phyloP scores from a whole-genome alignment of 2,113 vertebrate genomes.

The Misgurnus anguillicaudatus region DNA sequence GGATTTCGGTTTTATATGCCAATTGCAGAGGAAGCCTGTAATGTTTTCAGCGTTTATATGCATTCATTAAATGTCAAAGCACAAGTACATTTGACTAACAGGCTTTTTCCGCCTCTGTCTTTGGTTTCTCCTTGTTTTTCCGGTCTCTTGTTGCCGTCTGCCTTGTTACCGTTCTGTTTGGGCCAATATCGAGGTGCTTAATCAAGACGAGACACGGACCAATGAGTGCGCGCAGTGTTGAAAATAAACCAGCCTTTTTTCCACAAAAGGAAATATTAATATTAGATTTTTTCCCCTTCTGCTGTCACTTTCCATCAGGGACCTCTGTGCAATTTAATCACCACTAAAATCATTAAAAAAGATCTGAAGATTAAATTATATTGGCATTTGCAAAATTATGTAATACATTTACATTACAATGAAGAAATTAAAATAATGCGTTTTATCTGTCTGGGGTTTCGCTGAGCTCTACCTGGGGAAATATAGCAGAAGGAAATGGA shows the following conservation, averaged over 20 bases:
- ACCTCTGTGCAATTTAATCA: constrained; percentile 83
- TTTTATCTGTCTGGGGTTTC: constrained; percentile 79
- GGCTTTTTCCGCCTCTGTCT: constrained; percentile 21
- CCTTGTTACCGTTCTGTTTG: constrained; percentile 61
- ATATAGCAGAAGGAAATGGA: constrained; percentile 77
- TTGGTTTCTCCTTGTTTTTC: constrained; percentile 24
- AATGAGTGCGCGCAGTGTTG: constrained; percentile 63
- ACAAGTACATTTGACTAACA: constrained; percentile 36
- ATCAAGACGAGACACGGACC: constrained; percentile 67
- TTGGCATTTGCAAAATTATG: constrained; percentile 86
- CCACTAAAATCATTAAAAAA: constrained; percentile 85
- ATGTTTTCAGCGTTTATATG: constrained; percentile 51
- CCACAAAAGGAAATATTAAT: constrained; percentile 79
- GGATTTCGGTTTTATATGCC: constrained; percentile 49
- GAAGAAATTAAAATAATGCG: constrained; percentile 85
- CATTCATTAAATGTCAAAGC: constrained; percentile 52
- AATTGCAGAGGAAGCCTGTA: constrained; percentile 45
- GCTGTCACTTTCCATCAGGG: constrained; percentile 77
- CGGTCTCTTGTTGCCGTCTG: background rate
- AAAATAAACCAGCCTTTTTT: constrained; percentile 72
- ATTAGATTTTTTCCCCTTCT: constrained; percentile 71
- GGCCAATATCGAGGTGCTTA: constrained; percentile 57
- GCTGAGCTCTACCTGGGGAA: constrained; percentile 79
- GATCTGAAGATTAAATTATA: constrained; percentile 85
- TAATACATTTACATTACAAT: constrained; percentile 87